These are phyloP conservation scores for Pollachius pollachius DNA, from an alignment of 2,113 vertebrate species.

Conservation along the genomic window DNA sequence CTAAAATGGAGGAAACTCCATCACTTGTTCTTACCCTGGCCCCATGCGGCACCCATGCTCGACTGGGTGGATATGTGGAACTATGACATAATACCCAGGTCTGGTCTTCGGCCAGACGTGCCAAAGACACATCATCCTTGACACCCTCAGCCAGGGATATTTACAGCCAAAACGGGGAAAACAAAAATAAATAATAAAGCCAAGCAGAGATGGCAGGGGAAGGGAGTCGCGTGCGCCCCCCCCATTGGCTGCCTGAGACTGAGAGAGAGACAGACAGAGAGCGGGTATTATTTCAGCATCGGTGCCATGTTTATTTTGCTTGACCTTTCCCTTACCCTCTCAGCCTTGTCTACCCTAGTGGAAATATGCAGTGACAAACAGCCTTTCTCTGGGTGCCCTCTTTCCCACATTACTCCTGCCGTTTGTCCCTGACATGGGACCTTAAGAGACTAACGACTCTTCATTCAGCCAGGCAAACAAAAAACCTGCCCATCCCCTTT, in stretches of 20 bases:
- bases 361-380: constrained; percentile 46
- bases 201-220: constrained; percentile 25
- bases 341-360: constrained; percentile 31
- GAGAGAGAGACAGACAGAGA: constrained; percentile 16
- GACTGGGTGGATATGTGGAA: constrained; percentile 1
- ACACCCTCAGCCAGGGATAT: constrained; percentile 34
- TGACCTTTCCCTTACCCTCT: constrained; percentile 56
- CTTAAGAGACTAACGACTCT: constrained; percentile 56
- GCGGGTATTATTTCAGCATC: constrained; percentile 58
- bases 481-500: constrained; percentile 42
- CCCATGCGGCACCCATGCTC: constrained; percentile 40
- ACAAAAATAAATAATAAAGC: constrained; percentile 23
- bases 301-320: constrained; percentile 58
- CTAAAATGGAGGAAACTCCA: constrained; percentile 11
- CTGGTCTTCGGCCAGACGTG: constrained; percentile 30
- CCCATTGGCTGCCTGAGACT: constrained; percentile 17
- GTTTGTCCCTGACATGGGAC: constrained; percentile 49
- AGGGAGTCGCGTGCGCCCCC: not conserved
- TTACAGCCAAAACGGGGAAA: constrained; percentile 32
- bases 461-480: constrained; percentile 61
- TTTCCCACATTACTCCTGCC: constrained; percentile 69
- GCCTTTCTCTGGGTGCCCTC: constrained; percentile 41
- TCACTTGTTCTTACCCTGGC: constrained; percentile 18
- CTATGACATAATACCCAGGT: constrained; percentile 18
- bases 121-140: constrained; percentile 13